Evolutionary conservation across 2,888 invertebrate species (phyloP), one percentile per base, ranked within the genome.

Genomic region (Choristoneura rosaceana): DNA sequence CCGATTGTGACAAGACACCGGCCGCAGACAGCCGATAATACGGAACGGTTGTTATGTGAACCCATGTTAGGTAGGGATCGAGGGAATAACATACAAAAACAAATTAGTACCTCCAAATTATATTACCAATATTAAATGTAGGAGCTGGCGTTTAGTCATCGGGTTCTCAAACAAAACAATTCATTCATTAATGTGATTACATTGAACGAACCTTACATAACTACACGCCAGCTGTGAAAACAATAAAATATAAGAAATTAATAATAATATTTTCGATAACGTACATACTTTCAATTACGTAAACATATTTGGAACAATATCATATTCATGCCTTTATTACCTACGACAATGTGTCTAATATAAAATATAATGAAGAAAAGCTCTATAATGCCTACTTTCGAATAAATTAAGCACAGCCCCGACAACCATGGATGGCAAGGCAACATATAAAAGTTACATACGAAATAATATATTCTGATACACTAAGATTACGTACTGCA

Each of bases 51-150:
- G 89, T 86, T 84, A 89, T 83, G 85, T 85, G 84, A 86, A 89
- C 92, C 92, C 92, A 85, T 88, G 88, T 91, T 90, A 92, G 87
- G 88, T 91, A 82, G 87, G 91, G 87, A 89, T 88, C 91, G 90
- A 86, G 87, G 88, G 84, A 81, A 84, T 90, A 89, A 90, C 88
- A 92, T 84, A 91, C 82, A 92, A 93, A 93, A 92, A 90, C 80
- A 90, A 90, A 93, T 93, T 93, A 93, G 90, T 92, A 92, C 88
- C 88, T 87, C 86, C 86, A 86, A 87, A 82, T 81, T 83, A 86
- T 77, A 84, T 74, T 50, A 75, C 71, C 70, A 74, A 68, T 69
- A 38, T 69, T 38, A 70, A 71, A 50, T 55, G 47, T 59, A 14
- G 55, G 59, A 73, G 74, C 80, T 76, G 81, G 80, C 78, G 81